Evolutionary conservation across 2,888 invertebrate species (phyloP).

Genomic region (Tribolium freemani): DNA sequence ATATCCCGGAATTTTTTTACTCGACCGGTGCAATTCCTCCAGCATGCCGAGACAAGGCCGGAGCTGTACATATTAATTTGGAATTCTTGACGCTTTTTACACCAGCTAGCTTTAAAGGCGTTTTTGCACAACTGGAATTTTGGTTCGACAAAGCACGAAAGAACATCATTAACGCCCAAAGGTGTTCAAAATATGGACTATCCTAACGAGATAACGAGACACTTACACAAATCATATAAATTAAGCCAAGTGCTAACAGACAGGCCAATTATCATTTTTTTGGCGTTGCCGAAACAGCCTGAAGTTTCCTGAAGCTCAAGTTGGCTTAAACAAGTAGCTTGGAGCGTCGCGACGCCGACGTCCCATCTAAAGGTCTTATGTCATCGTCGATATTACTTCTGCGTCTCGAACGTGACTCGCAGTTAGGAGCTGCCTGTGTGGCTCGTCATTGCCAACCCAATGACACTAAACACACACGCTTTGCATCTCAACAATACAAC

Average conservation of each 20-base stretch:
- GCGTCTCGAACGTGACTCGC: constrained; percentile 61
- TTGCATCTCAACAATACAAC: constrained; percentile 63
- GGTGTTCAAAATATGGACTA: no score
- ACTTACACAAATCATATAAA: no score
- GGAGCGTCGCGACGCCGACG: constrained; percentile 32
- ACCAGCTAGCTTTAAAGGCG: not conserved
- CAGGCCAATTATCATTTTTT: no score
- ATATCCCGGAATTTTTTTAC: constrained; percentile 27
- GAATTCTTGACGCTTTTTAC: constrained; percentile 25
- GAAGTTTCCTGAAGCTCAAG: not conserved
- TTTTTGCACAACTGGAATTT: not conserved
- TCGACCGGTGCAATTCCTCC: not conserved
- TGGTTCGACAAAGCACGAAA: not conserved
- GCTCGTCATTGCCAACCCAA: constrained; percentile 56
- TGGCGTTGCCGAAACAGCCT: not conserved
- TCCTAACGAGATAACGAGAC: no score
- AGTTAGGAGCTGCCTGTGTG: constrained; percentile 61
- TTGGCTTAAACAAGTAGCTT: not conserved
- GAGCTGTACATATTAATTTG: constrained; percentile 28
- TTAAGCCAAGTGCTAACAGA: no score
- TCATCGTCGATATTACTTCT: constrained; percentile 52
- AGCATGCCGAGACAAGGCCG: constrained; percentile 24
- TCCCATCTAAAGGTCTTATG: not conserved
- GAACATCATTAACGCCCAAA: not conserved
- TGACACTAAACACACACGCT: constrained; percentile 62